phyloP scores from a whole-genome alignment of 2,888 invertebrate genomes.

The Apotomis betuletana region DNA sequence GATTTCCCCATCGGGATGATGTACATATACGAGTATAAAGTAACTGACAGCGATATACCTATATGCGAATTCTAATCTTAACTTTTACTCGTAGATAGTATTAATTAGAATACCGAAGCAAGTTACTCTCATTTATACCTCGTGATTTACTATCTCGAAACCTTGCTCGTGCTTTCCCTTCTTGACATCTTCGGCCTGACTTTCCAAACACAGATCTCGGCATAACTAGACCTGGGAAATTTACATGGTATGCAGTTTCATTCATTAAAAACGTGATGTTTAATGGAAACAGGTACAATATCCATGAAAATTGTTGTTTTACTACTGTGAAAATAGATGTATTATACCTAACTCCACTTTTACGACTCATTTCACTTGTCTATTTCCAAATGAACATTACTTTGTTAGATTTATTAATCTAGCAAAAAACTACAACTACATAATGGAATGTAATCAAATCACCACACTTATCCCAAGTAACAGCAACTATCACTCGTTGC shows the following conservation, averaged over 20 bases:
- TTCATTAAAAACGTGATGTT: background rate
- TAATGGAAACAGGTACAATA: background rate
- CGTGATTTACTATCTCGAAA: conserved; percentile 41
- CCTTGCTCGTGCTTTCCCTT: conserved; percentile 39
- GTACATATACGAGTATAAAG: too few species aligned
- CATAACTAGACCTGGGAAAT: conserved; percentile 32
- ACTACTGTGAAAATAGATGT: background rate
- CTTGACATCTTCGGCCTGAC: conserved; percentile 38
- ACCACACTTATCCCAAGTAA: background rate
- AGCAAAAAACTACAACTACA: background rate
- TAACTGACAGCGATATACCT: background rate
- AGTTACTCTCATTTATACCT: conserved; percentile 30
- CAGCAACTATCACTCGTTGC: background rate
- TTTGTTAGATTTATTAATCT: too few species aligned
- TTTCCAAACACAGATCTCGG: conserved; percentile 38
- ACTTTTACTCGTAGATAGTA: conserved; percentile 20
- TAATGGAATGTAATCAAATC: conserved; percentile 7
- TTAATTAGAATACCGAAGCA: conserved; percentile 37
- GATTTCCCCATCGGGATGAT: background rate
- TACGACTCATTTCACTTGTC: too few species aligned
- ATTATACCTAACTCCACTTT: background rate
- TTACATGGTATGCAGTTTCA: background rate
- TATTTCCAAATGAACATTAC: background rate
- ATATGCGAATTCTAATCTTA: conserved; percentile 14
- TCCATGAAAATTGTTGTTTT: background rate